Evolutionary conservation across 2,888 invertebrate species (phyloP), one percentile per base, ranked within the genome.

Genomic region (Calliphora vomitoria): DNA sequence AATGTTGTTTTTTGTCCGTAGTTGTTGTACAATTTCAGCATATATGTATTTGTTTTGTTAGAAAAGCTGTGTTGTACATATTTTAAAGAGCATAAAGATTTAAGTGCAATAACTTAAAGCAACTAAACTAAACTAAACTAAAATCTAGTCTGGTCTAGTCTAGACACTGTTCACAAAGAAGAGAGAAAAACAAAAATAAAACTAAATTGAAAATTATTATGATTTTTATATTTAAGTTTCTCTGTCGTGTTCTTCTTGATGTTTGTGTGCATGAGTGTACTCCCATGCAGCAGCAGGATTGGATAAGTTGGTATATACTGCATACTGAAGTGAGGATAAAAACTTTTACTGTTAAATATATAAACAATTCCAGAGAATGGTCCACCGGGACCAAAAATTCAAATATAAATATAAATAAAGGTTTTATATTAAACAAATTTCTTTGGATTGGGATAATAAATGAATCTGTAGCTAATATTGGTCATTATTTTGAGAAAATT

Each of bases 181-280:
- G 18, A 44, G 18, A 25, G 50, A 69, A 55, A 71, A 38, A 62
- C n/a, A 85, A 76, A 71, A 50, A n/a, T 81, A 20, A 79, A 64
- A 78, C 35, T 75, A 87, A 84, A 81, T 84, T 79, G 50, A 82
- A 85, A 85, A 82, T 79, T 74, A 84, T 81, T 84, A 60, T 72
- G 68, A 78, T 44, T 76, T 82, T 44, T 76, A 47, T 58, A 66
- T 66, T 38, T 53, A 64, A 25, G 11, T 60, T 72, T 11, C 4
- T 35, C 35, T 35, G 5, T 35, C 6, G 66, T 68, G 11, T 66
- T 68, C 38, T 68, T 66, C 35, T 66, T 58, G 4, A 18, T 62
- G 41, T 4, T 66, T 66, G 18, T 31, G 15, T 35, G 47, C 50
- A 5, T 6, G 38, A n/a, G 47, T 20, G 35, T 25, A 25, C 25